phyloP scores from a whole-genome alignment of 2,113 vertebrate genomes.

The Odontophorus gujanensis region DNA sequence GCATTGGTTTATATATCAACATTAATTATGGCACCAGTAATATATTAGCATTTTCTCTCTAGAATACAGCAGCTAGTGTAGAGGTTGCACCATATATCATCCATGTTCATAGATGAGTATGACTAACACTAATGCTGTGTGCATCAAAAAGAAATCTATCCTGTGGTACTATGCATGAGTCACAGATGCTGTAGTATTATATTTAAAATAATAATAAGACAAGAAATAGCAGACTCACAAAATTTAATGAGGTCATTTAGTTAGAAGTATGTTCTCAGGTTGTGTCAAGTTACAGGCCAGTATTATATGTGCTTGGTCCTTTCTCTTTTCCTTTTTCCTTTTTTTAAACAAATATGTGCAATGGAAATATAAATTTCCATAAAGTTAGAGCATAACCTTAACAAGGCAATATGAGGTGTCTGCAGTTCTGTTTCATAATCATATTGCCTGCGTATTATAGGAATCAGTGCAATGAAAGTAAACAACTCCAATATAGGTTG shows the following conservation, averaged over 20 bases:
- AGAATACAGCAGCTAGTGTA: not conserved
- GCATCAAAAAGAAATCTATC: slow-evolving; percentile 62
- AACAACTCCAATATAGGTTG: not conserved
- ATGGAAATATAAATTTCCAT: slow-evolving; percentile 66
- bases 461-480: not conserved
- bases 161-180: slow-evolving; percentile 28
- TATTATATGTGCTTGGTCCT: not conserved
- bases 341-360: slow-evolving; percentile 53
- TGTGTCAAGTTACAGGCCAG: slow-evolving; percentile 58
- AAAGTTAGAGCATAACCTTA: slow-evolving; percentile 66
- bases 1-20: slow-evolving; percentile 11
- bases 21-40: slow-evolving; percentile 46
- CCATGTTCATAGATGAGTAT: slow-evolving; percentile 34
- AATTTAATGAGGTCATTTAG: slow-evolving; percentile 73
- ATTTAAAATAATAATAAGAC: slow-evolving; percentile 70
- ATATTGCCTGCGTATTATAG: slow-evolving; percentile 35
- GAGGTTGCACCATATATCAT: slow-evolving; percentile 21
- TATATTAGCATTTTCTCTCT: slow-evolving; percentile 34
- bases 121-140: slow-evolving; percentile 55
- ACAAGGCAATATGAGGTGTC: slow-evolving; percentile 35
- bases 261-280: slow-evolving; percentile 52
- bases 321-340: not conserved
- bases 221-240: slow-evolving; percentile 66
- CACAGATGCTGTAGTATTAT: slow-evolving; percentile 46
- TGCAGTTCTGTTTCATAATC: slow-evolving; percentile 46